phyloP scores from a whole-genome alignment of 2,888 invertebrate species.

The Cantharis flavilabris region DNA sequence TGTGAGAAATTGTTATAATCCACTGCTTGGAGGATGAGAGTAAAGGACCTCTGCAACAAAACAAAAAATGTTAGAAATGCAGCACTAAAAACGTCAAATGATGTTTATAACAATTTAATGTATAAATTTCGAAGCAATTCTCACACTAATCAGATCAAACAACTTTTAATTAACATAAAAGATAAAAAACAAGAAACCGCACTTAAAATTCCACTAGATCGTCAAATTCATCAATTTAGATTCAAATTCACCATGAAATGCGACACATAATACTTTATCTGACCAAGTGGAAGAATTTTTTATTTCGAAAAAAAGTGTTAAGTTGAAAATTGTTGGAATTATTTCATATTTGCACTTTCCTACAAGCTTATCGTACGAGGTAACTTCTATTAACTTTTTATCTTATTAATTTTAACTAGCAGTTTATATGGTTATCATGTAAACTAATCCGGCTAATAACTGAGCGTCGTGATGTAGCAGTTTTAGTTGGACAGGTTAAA shows the following conservation, averaged over 20 bases:
- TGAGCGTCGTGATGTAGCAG: constrained; percentile 38
- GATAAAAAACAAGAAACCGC: not conserved
- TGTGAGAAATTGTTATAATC: constrained; percentile 79
- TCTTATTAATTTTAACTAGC: constrained; percentile 22
- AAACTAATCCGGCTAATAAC: constrained; percentile 21
- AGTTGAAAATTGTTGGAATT: not conserved
- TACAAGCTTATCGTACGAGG: not conserved
- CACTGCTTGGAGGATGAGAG: constrained; percentile 88
- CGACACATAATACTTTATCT: not conserved
- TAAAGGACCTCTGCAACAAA: constrained; percentile 85
- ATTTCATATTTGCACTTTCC: not conserved
- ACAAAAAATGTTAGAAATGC: constrained; percentile 36
- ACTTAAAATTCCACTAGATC: not conserved
- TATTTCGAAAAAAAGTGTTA: not conserved
- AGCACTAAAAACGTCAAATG: not conserved
- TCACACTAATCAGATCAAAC: constrained; percentile 5
- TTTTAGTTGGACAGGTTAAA: constrained; percentile 42
- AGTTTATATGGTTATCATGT: constrained; percentile 2
- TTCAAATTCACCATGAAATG: not conserved
- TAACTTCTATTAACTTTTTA: constrained; percentile 11
- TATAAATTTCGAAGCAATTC: not conserved
- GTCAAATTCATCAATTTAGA: not conserved
- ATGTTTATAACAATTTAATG: not conserved
- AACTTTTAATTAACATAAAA: constrained; percentile 1
- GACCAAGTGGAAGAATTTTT: not conserved